A percentile compares a stretch with the other conserved stretches of the same genome.
Conservation (phyloP, 2,113 vertebrate genomes). For the Pituophis catenifer region DNA sequence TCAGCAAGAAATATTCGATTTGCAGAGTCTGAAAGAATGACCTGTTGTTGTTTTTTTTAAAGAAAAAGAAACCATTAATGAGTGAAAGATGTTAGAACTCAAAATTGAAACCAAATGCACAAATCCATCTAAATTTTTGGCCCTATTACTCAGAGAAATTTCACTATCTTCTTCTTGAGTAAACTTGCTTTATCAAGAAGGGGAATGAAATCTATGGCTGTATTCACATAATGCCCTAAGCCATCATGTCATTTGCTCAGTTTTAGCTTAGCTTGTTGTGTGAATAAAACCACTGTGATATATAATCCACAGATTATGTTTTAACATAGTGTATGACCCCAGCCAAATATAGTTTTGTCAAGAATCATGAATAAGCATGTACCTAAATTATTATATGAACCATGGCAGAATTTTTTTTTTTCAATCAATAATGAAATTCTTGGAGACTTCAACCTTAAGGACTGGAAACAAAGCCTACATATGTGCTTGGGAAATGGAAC, state of each 20-base stretch:
- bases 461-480: neutral
- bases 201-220: neutral
- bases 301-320: neutral
- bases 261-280: neutral
- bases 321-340: neutral
- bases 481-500: neutral
- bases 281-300: neutral
- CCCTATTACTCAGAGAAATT: neutral
- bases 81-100: conserved; percentile 11
- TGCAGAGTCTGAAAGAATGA: conserved; percentile 84
- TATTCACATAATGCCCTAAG: neutral
- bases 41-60: conserved; percentile 59
- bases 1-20: conserved; percentile 89
- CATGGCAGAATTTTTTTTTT: neutral
- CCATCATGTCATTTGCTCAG: neutral
- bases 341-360: neutral
- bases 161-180: neutral
- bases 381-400: neutral
- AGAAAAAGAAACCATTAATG: conserved; percentile 40
- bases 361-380: neutral
- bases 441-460: neutral
- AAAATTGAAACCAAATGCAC: neutral
- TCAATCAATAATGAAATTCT: neutral
- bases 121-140: neutral
- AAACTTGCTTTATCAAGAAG: neutral